A percentile compares a stretch with the other conserved stretches of the same genome.
These are phyloP conservation scores for Caenorhabditis sinica DNA, from an alignment of 2,888 invertebrate genomes.

Conservation along the genomic window DNA sequence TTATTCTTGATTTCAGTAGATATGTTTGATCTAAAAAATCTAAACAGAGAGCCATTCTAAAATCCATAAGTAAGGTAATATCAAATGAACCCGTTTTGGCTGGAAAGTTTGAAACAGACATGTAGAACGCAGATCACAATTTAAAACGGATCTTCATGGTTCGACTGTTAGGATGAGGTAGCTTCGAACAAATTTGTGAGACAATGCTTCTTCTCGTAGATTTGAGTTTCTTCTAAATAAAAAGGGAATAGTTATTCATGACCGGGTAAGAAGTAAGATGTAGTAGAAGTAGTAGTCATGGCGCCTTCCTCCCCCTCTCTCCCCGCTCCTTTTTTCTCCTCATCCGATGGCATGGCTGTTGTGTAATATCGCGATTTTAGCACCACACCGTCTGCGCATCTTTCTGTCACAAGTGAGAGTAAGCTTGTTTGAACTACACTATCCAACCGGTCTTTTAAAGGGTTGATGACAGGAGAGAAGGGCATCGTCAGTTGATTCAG, in stretches of 20 bases:
- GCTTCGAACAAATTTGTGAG: too few species aligned
- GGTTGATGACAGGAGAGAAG: conserved; percentile 54
- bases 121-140: too few species aligned
- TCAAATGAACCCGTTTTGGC: too few species aligned
- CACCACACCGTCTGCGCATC: conserved; percentile 56
- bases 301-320: conserved; percentile 38
- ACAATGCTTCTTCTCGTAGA: too few species aligned
- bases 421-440: conserved; percentile 69
- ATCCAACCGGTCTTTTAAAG: conserved; percentile 66
- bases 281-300: conserved; percentile 46
- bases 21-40: too few species aligned
- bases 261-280: conserved; percentile 43
- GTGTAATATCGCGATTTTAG: conserved; percentile 68
- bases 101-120: too few species aligned
- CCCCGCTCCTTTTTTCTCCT: conserved; percentile 13
- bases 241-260: conserved; percentile 23
- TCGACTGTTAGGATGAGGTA: too few species aligned
- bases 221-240: background rate
- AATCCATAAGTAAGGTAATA: too few species aligned
- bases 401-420: conserved; percentile 61
- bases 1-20: too few species aligned
- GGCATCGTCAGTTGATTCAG: conserved; percentile 49
- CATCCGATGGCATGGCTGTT: conserved; percentile 62
- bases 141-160: too few species aligned
- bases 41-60: too few species aligned